These are phyloP conservation scores for Pseudobourletiella spinata DNA, from an alignment of 1,140 invertebrate genomes.

Conservation along the genomic window DNA sequence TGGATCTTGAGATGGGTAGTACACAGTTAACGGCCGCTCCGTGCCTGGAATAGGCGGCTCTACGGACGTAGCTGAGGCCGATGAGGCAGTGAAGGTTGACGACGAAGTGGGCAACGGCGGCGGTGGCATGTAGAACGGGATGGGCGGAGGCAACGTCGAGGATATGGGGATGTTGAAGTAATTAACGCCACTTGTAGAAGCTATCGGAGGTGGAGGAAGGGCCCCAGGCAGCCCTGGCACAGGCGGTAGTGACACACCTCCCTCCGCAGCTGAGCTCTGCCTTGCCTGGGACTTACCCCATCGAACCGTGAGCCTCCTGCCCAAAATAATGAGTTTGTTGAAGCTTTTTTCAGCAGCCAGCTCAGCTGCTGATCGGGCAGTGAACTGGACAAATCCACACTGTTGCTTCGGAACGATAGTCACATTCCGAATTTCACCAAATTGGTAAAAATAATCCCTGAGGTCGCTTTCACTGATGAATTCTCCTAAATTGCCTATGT, in stretches of 20 bases:
- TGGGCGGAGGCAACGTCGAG: slow-evolving; percentile 8
- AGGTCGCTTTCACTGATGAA: slow-evolving; percentile 83
- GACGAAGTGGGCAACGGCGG: slow-evolving; percentile 15
- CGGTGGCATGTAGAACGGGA: slow-evolving; percentile 30
- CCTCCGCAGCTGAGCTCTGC: slow-evolving; percentile 38
- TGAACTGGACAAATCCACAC: slow-evolving; percentile 97
- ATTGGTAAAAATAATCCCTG: slow-evolving; percentile 92
- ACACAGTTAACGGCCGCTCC: slow-evolving; percentile 46
- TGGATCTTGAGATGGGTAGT: slow-evolving; percentile 93
- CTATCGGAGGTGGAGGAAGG: slow-evolving; percentile 33
- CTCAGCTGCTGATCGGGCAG: slow-evolving; percentile 78
- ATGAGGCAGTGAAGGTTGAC: background rate
- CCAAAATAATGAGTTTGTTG: slow-evolving; percentile 77
- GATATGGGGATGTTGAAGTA: slow-evolving; percentile 32
- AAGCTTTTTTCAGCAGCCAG: slow-evolving; percentile 91
- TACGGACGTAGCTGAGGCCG: background rate
- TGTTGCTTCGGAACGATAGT: slow-evolving; percentile 87
- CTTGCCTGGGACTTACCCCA: slow-evolving; percentile 88
- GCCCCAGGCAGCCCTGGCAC: slow-evolving; percentile 68
- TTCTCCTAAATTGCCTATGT: slow-evolving; percentile 87
- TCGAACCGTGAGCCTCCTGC: slow-evolving; percentile 82
- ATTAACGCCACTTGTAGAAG: slow-evolving; percentile 33
- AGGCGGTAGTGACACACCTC: slow-evolving; percentile 56
- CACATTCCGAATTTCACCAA: slow-evolving; percentile 92
- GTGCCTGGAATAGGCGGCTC: slow-evolving; percentile 37